Percentiles rank a stretch among this genome's conserved stretches.
These are phyloP conservation scores for Alethe castanea DNA, from an alignment of 2,113 vertebrate species.

Conservation along the genomic window DNA sequence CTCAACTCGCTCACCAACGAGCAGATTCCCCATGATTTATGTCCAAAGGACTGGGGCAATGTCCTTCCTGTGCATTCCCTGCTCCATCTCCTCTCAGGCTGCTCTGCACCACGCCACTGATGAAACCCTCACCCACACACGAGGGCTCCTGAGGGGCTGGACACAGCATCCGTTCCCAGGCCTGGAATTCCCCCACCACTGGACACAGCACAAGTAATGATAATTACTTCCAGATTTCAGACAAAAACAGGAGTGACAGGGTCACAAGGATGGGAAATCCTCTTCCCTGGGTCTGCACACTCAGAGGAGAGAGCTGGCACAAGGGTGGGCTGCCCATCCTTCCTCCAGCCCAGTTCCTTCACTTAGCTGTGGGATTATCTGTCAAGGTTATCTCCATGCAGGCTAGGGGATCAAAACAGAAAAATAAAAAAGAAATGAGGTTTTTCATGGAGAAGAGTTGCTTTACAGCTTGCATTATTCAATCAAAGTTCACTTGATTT, in stretches of 20 bases:
- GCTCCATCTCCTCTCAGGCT: not conserved
- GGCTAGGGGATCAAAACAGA: slow-evolving; percentile 12
- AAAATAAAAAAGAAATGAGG: slow-evolving; percentile 45
- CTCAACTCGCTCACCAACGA: rapidly evolving
- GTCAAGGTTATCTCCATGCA: slow-evolving; percentile 23
- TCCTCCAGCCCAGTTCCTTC: not conserved
- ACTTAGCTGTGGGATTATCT: not conserved
- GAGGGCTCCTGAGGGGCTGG: not conserved
- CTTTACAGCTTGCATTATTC: slow-evolving; percentile 62
- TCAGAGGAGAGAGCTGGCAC: not conserved
- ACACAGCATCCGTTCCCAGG: slow-evolving; percentile 26
- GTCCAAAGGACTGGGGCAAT: rapidly evolving
- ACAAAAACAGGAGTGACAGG: not conserved
- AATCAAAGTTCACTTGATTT: slow-evolving; percentile 69
- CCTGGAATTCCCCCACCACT: not conserved
- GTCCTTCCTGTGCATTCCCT: not conserved
- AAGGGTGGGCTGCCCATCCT: not conserved
- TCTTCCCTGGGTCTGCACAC: not conserved
- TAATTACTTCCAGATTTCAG: not conserved
- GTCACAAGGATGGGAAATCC: not conserved
- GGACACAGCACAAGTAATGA: not conserved
- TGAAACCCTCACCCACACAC: rapidly evolving
- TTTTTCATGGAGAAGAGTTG: slow-evolving; percentile 41
- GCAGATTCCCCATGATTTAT: rapidly evolving
- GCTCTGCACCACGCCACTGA: not conserved